A percentile compares a stretch with the other conserved stretches of the same genome.
These are phyloP conservation scores for Neoseiulus cucumeris DNA, from an alignment of 1,140 invertebrate genomes.

Conservation along the genomic window DNA sequence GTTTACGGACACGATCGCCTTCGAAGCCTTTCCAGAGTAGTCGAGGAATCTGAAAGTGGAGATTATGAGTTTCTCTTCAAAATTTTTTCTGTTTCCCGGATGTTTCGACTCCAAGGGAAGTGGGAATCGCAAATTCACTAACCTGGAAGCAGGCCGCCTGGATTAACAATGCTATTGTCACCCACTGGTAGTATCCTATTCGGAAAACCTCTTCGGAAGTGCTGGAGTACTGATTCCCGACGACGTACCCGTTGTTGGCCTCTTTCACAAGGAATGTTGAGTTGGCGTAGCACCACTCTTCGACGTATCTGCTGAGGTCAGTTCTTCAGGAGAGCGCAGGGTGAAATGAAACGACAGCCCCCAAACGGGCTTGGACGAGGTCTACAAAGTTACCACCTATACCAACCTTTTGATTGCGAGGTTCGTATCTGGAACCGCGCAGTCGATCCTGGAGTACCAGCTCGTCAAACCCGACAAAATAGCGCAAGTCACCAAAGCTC, in stretches of 20 bases:
- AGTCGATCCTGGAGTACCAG: neutral
- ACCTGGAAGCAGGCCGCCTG: constrained; percentile 8
- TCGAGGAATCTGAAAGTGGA: neutral
- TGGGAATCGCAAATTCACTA: too few relatives aligned
- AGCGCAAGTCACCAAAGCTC: neutral
- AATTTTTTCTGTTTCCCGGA: too few relatives aligned
- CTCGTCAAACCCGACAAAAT: neutral
- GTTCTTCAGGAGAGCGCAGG: neutral
- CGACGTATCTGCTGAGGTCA: neutral
- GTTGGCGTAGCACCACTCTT: neutral
- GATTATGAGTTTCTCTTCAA: too few relatives aligned
- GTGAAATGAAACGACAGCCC: neutral
- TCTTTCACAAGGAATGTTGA: neutral
- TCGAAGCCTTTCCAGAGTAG: neutral
- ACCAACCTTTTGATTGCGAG: neutral
- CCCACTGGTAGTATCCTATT: neutral
- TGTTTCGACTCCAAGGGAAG: too few relatives aligned
- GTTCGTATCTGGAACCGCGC: neutral
- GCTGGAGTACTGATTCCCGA: neutral
- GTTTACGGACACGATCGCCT: neutral
- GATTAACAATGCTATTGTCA: neutral
- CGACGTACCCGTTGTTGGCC: neutral
- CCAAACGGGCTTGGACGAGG: neutral
- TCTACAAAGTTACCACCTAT: neutral
- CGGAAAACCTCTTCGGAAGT: neutral